Evolutionary conservation across 2,888 invertebrate genomes (phyloP).

Genomic region (Barypeithes pellucidus): DNA sequence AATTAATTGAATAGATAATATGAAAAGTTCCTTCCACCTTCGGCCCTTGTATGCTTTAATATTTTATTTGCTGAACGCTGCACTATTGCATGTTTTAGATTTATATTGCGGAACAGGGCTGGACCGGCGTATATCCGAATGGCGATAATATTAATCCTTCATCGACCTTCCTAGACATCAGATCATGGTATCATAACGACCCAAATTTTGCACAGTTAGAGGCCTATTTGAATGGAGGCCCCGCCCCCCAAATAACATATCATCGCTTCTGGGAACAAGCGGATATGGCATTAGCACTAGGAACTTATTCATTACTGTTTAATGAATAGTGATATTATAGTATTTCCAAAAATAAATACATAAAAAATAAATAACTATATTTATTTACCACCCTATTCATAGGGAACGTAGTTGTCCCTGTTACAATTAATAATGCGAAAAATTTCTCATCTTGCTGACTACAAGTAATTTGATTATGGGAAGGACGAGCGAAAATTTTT

Average conservation of each 20-base stretch:
- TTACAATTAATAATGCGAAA: too few species aligned
- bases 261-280: constrained; percentile 59
- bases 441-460: too few species aligned
- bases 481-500: too few species aligned
- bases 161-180: constrained; percentile 55
- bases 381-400: too few species aligned
- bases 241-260: constrained; percentile 55
- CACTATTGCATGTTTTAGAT: constrained; percentile 39
- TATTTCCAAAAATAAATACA: too few species aligned
- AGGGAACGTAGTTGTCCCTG: too few species aligned
- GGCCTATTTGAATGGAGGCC: constrained; percentile 56
- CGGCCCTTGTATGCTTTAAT: too few species aligned
- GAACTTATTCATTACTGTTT: constrained; percentile 56
- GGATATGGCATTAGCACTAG: constrained; percentile 56
- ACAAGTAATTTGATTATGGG: too few species aligned
- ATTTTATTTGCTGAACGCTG: too few species aligned
- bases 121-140: constrained; percentile 58
- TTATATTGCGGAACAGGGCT: constrained; percentile 55
- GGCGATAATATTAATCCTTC: constrained; percentile 56
- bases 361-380: too few species aligned
- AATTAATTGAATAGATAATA: too few species aligned
- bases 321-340: constrained; percentile 56
- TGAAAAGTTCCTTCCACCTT: too few species aligned
- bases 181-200: constrained; percentile 58
- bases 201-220: constrained; percentile 56